Percentiles rank a stretch among this genome's conserved stretches.
phyloP scores from a whole-genome alignment of 2,888 invertebrate species.

The Mayetiola destructor region DNA sequence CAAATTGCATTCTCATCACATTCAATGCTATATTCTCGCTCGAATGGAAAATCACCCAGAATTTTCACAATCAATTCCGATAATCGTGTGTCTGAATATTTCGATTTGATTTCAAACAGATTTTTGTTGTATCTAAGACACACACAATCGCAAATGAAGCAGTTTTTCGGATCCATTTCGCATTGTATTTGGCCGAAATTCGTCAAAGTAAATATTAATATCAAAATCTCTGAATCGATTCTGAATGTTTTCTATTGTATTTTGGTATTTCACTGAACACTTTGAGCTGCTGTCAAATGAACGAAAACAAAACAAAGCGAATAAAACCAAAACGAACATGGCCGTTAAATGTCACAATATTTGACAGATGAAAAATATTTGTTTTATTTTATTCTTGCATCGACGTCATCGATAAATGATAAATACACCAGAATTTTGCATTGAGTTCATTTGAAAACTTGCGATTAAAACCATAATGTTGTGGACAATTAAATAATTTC shows the following conservation, averaged over 20 bases:
- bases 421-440: neutral
- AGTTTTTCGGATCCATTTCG: conserved; percentile 4
- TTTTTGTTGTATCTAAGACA: neutral
- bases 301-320: too few relatives aligned
- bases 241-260: neutral
- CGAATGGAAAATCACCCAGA: neutral
- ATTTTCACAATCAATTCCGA: neutral
- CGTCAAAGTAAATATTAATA: neutral
- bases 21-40: neutral
- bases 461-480: neutral
- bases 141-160: neutral
- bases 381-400: neutral
- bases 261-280: neutral
- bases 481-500: neutral
- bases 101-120: conserved; percentile 6
- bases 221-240: neutral
- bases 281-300: neutral
- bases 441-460: neutral
- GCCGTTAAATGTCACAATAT: neutral
- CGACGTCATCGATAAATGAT: conserved; percentile 2
- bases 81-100: neutral
- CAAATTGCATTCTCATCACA: neutral
- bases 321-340: neutral
- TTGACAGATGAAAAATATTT: neutral
- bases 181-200: neutral